Evolutionary conservation across 64 coral and sea anemone genomes (phyloP).

Genomic region (Hydrozoanthus tunicans): DNA sequence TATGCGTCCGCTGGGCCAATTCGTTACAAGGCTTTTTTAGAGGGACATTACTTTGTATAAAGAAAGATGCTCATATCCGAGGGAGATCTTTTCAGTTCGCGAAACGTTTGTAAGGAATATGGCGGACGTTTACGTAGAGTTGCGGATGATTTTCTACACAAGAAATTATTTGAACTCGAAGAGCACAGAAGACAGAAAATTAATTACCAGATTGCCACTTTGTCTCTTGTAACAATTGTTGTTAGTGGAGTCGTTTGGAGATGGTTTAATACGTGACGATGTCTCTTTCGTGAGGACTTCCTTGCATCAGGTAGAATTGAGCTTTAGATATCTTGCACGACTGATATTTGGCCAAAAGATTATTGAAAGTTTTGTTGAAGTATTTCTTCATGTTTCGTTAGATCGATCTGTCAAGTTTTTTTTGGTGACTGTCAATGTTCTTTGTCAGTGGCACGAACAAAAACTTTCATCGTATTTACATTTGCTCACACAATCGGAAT

Average conservation of each 20-base stretch:
- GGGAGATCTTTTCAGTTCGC: not conserved
- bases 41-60: not conserved
- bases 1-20: not conserved
- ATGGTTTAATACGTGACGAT: conserved; percentile 43
- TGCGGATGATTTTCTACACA: conserved; percentile 33
- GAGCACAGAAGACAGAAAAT: not conserved
- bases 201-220: conserved; percentile 22
- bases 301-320: conserved; percentile 27
- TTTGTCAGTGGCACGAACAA: not conserved
- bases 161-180: conserved; percentile 52
- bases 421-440: not conserved
- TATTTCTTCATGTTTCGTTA: conserved; percentile 1
- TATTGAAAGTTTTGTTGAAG: conserved; percentile 54
- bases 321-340: not conserved
- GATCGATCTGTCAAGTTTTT: not conserved
- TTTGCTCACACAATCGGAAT: not conserved
- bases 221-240: conserved; percentile 15
- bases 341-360: not conserved
- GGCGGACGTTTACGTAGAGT: not conserved
- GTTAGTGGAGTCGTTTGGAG: conserved; percentile 45
- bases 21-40: not conserved
- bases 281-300: not conserved
- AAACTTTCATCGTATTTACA: not conserved
- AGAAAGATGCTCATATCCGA: conserved; percentile 9
- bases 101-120: not conserved